Evolutionary conservation across 2,797 vertebrate genomes (phyloP), one percentile per base, ranked within the genome.

Genomic region (Neosilurus mollespiculum): DNA sequence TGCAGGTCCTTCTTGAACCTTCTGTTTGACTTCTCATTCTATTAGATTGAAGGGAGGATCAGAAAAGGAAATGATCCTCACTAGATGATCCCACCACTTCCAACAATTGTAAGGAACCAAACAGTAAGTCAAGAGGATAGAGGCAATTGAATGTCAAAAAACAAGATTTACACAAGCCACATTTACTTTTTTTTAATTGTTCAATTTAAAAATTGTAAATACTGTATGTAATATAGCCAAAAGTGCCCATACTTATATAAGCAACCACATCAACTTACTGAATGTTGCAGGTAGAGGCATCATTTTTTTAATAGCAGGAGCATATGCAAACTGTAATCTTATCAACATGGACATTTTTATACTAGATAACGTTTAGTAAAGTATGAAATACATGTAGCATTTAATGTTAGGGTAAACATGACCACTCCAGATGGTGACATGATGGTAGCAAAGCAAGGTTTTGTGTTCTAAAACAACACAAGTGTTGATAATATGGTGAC

Each of bases 311-410:
- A 20, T 37, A 9, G 34, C 66, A 20, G 18, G 6, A 37, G 6
- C 66, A 67, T 43, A 3, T 10, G 16, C 8, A 67, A 20, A 43
- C 16, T 58, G 56, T 18, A 58, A 58, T 61, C 59, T 64, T 82
- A 18, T 76, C 51, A 56, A 58, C 61, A 67, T 24, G 16, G 24
- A 69, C 14, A 59, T 71, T 80, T 66, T 37, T 56, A 65, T 30
- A 69, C 64, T 30, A 43, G 15, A 61, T 30, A 61, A 58, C 18
- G 53, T 51, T 59, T 4, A 43, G 16, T 24, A 83, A 78, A 70
- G 34, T 49, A 75, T 78, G 70, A 83, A 78, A 71, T 54, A 76
- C n/a, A 51, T 78, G 14, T 30, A 16, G 56, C n/a, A 83, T 24
- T 37, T 30, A 22, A 30, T 64, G 67, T 30, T 34, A 72, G 49